Evolutionary conservation across 1,140 invertebrate species (phyloP), one percentile per base, ranked within the genome.

Genomic region (Drosophila parvula): DNA sequence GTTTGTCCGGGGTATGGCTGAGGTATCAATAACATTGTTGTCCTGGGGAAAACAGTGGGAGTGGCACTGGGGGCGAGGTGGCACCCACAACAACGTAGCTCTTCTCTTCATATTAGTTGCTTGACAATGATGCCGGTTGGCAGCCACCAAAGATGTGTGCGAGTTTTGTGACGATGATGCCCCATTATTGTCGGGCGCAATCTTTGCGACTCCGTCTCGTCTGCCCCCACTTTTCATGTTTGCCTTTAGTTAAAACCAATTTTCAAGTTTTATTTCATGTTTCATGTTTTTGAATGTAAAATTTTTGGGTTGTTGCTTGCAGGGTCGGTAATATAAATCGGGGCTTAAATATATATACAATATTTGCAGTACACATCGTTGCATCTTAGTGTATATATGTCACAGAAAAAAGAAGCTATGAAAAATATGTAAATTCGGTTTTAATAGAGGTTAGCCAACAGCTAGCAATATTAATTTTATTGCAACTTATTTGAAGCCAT

Each of bases 1-100:
- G 79, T 82, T 64, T 83, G 45, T 59, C 45, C 45, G 69, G 77
- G 64, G 67, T 59, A 69, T 48, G 69, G 70, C 22, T 78, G 83
- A 83, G 83, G 84, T 89, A 89, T 89, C 84, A 89, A 89, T 89
- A 89, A 89, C 84, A 89, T 78, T 89, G 84, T 89, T 83, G 71
- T 71, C 67, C 44, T 30, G 28, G 27, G 28, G 4, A 27, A 47
- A 44, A 30, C 32, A 62, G 11, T 28, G 16, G 18, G n/a, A n/a
- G 47, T 38, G 32, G 32, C 27, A 32, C 9, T 44, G 53, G 62
- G 59, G 27, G 48, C 28, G 27, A 45, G 4, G 43, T 18, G 16
- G 43, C 44, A 10, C 22, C 44, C 62, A 63, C 58, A 65, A 60
- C 60, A 61, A 56, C 55, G 55, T 40, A 47, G 67, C 65, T 68